phyloP scores from a whole-genome alignment of 2,888 invertebrate species.

The Hanleya hanleyi region DNA sequence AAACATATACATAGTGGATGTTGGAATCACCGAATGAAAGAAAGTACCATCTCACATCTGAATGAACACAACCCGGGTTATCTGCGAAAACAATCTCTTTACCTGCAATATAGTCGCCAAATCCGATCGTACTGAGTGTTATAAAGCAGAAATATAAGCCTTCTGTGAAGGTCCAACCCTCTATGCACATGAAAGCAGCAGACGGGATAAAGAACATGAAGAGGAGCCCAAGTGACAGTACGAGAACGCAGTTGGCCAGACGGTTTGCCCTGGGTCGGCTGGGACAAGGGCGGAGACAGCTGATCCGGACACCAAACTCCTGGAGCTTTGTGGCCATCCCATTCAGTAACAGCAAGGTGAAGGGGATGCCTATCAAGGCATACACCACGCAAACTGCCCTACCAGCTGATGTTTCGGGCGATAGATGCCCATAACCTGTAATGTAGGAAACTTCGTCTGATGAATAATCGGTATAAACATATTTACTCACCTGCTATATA shows the following conservation, averaged over 20 bases:
- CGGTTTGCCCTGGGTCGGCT: slow-evolving; percentile 54
- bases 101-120: slow-evolving; percentile 65
- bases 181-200: slow-evolving; percentile 52
- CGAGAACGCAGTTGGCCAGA: slow-evolving; percentile 54
- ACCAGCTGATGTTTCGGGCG: slow-evolving; percentile 56
- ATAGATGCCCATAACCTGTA: slow-evolving; percentile 63
- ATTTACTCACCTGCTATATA: neutral
- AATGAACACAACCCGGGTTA: too few relatives aligned
- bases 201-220: slow-evolving; percentile 56
- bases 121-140: slow-evolving; percentile 62
- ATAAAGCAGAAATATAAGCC: slow-evolving; percentile 63
- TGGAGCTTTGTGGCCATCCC: slow-evolving; percentile 57
- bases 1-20: too few relatives aligned
- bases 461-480: too few relatives aligned
- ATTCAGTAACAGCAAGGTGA: slow-evolving; percentile 57
- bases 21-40: too few relatives aligned
- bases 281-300: slow-evolving; percentile 54
- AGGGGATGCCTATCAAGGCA: slow-evolving; percentile 62
- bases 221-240: slow-evolving; percentile 49
- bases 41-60: too few relatives aligned
- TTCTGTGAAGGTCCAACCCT: slow-evolving; percentile 60
- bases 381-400: slow-evolving; percentile 57
- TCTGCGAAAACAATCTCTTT: too few relatives aligned
- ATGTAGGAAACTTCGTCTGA: neutral
- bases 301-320: slow-evolving; percentile 45